Conservation (phyloP, 2,888 invertebrate genomes). For the Exocentrus adspersus region DNA sequence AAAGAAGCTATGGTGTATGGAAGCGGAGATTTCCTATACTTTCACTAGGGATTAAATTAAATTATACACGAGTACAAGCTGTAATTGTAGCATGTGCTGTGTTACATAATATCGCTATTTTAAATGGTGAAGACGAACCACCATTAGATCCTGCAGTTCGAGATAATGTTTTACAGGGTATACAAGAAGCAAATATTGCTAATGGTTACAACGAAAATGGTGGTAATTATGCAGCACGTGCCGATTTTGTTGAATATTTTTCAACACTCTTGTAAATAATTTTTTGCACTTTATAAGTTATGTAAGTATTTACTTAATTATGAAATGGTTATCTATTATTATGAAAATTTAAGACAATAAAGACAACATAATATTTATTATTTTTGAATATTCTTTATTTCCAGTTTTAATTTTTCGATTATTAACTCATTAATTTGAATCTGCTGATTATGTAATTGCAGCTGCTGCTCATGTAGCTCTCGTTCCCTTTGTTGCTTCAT, state of each 20-base stretch:
- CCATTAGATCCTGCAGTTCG: background rate
- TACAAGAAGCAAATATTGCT: conserved; percentile 7
- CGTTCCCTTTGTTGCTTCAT: too few species aligned
- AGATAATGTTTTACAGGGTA: conserved; percentile 10
- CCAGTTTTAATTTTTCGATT: too few species aligned
- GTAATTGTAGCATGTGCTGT: conserved; percentile 12
- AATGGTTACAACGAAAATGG: conserved; percentile 3
- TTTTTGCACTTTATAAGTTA: too few species aligned
- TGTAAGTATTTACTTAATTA: too few species aligned
- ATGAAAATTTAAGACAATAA: too few species aligned
- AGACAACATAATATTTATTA: too few species aligned
- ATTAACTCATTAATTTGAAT: too few species aligned
- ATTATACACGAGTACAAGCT: conserved; percentile 13
- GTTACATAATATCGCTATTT: conserved; percentile 5
- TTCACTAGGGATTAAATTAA: background rate
- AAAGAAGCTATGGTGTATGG: conserved; percentile 12
- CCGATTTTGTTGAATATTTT: conserved; percentile 2
- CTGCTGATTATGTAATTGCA: too few species aligned
- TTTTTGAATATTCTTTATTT: too few species aligned
- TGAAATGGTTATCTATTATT: too few species aligned
- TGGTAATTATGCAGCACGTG: conserved; percentile 6
- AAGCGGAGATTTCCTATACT: conserved; percentile 11
- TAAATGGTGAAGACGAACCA: conserved; percentile 10
- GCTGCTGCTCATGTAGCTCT: too few species aligned
- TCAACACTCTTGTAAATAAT: conserved; percentile 10